A percentile compares a stretch with the other conserved stretches of the same genome.
phyloP scores from a whole-genome alignment of 2,797 vertebrate genomes.

The Myotis myotis region DNA sequence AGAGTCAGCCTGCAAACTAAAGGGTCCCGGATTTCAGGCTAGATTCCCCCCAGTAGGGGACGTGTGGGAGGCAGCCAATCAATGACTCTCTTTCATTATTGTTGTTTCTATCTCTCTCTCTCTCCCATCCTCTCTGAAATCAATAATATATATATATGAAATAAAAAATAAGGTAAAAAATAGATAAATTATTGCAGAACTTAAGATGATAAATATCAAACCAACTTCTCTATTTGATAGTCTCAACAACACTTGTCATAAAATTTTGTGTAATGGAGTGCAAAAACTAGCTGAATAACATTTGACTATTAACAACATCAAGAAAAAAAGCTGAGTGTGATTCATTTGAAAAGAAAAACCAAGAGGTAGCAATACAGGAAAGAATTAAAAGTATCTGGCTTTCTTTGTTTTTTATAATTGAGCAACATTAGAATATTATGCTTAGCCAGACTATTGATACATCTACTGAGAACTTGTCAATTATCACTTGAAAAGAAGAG shows the following conservation, averaged over 20 bases:
- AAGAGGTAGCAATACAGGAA: not conserved
- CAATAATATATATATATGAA: too few species aligned
- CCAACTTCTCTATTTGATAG: not conserved
- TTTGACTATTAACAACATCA: not conserved
- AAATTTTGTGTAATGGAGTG: not conserved
- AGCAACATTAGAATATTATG: not conserved
- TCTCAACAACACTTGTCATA: not conserved
- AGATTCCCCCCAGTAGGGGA: too few species aligned
- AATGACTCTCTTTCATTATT: too few species aligned
- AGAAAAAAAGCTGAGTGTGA: constrained; percentile 49
- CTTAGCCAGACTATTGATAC: constrained; percentile 17
- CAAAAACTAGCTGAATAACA: not conserved
- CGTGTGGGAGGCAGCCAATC: too few species aligned
- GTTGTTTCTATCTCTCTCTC: too few species aligned
- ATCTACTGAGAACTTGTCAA: not conserved
- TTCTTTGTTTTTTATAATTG: not conserved
- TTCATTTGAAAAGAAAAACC: constrained; percentile 11
- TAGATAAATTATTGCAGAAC: constrained; percentile 27
- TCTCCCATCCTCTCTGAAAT: too few species aligned
- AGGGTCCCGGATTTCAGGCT: too few species aligned
- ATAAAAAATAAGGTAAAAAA: constrained; percentile 32
- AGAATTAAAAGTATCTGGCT: not conserved
- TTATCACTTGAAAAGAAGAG: not conserved
- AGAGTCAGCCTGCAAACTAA: too few species aligned
- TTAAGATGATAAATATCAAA: not conserved